Percentiles rank a stretch among this genome's conserved stretches.
These are phyloP conservation scores for Vespertilio murinus DNA, from an alignment of 2,797 vertebrate species.

Conservation along the genomic window DNA sequence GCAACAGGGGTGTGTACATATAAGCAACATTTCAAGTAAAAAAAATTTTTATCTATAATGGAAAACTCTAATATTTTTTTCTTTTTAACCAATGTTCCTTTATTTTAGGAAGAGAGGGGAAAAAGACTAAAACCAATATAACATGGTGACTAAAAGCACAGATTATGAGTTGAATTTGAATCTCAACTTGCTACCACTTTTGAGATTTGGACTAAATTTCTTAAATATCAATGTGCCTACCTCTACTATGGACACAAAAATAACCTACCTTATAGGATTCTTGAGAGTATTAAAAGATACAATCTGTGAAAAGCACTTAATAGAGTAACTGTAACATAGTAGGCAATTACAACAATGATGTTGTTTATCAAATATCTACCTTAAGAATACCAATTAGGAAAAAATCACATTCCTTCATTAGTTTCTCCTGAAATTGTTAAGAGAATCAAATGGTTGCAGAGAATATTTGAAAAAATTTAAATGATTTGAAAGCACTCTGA, in stretches of 20 bases:
- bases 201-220: background rate
- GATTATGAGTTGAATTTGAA: background rate
- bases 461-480: background rate
- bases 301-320: background rate
- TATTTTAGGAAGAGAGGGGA: background rate
- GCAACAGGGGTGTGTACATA: background rate
- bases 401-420: background rate
- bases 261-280: background rate
- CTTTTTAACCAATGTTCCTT: background rate
- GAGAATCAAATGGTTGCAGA: background rate
- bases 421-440: background rate
- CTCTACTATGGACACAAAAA: background rate
- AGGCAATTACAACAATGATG: background rate
- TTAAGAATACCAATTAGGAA: background rate
- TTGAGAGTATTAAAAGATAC: background rate
- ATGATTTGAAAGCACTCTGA: background rate
- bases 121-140: background rate
- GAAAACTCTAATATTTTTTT: background rate
- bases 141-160: background rate
- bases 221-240: background rate
- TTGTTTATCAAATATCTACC: background rate
- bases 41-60: background rate
- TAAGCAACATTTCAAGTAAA: constrained; percentile 22
- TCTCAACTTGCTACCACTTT: background rate
- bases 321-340: background rate